Evolutionary conservation across 2,888 invertebrate species (phyloP), one percentile per base, ranked within the genome.

Genomic region (Arge pagana): DNA sequence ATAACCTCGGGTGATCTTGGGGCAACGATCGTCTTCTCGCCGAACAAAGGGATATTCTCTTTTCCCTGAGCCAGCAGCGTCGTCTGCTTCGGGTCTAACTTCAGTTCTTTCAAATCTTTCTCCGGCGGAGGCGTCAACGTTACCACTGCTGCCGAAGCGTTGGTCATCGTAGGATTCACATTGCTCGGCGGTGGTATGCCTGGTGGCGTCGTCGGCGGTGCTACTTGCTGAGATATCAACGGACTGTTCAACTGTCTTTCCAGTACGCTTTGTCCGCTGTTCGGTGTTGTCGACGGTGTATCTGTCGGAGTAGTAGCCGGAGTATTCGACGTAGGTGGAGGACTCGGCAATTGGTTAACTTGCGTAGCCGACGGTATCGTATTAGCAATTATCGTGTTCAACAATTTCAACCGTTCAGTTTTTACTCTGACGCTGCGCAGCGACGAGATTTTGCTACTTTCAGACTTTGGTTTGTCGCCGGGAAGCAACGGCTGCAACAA

Each of bases 341-440:
- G 70, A 60, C 70, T 74, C 52, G 74, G 72, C 59, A 71, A 66
- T 65, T 67, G 68, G 52, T 40, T 63, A 50, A 62, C 53, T 62
- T 67, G 68, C 49, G 11, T 61, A 37, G 58, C 45, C 13, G 61
- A 53, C 23, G 70, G 58, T 39, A 63, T 57, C 15, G 62, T 68
- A 42, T 60, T 63, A n/a, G 74, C 70, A 56, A 73, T 73, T 54
- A 72, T 71, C 36, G 74, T 74, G 55, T 72, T 76, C 24, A 76
- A 53, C 3, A 75, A 76, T 56, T 76, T 76, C 18, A 76, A 71
- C 13, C 82, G 74, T 57, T 83, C 83, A 0, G 86, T 82, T 69
- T 88, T 88, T 1, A 87, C 86, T 6, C 88, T 77, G 23, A 88
- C 85, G 30, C 85, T 85, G 31, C 88, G 81, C 41, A 83, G 64